phyloP scores from a whole-genome alignment of 2,113 vertebrate genomes.

The Pavo muticus region DNA sequence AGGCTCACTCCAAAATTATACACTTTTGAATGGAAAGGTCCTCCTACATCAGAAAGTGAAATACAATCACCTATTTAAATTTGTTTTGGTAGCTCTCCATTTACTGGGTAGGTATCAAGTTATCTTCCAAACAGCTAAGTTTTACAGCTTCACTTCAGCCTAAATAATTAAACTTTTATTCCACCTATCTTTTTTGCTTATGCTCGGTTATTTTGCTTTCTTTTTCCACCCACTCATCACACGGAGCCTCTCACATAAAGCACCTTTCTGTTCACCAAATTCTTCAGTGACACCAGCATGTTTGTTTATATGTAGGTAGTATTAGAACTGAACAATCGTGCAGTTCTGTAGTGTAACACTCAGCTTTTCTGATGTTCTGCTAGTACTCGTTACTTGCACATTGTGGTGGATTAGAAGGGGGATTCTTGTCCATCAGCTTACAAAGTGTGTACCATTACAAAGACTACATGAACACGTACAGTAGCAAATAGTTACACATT shows the following conservation, averaged over 20 bases:
- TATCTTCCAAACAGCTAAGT: neutral
- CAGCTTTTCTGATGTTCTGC: neutral
- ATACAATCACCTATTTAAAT: neutral
- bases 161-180: neutral
- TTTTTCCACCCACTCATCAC: neutral
- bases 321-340: neutral
- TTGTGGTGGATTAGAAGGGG: neutral
- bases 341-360: neutral
- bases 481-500: neutral
- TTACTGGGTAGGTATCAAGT: neutral
- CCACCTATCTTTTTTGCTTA: neutral
- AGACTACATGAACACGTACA: neutral
- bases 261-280: neutral
- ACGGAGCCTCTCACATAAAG: neutral
- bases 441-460: neutral
- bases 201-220: neutral
- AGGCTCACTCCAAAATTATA: neutral
- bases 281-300: neutral
- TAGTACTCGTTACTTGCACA: neutral
- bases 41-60: neutral
- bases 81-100: neutral
- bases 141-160: neutral
- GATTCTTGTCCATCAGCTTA: neutral
- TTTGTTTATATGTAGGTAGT: neutral
- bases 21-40: neutral